These are phyloP conservation scores for Siniperca chuatsi DNA, from an alignment of 2,113 vertebrate species.

Conservation along the genomic window DNA sequence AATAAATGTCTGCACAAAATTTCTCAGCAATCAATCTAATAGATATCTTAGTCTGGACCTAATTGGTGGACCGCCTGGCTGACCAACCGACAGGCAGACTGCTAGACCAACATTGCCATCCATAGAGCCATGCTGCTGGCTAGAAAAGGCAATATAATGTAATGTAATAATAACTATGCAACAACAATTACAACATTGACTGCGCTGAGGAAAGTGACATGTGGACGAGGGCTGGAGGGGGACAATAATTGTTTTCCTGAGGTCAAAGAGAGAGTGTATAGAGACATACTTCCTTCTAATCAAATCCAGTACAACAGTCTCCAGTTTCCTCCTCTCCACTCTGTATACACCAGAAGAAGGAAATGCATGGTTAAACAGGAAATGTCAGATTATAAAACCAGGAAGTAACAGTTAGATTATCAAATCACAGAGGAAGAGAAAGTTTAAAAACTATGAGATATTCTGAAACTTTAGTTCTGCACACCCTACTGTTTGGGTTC, in stretches of 20 bases:
- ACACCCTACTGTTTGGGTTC: background rate
- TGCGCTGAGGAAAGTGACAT: conserved; percentile 28
- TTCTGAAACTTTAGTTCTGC: conserved; percentile 42
- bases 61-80: no score
- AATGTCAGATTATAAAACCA: conserved; percentile 73
- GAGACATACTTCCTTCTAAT: conserved; percentile 76
- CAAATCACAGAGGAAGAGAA: conserved; percentile 71
- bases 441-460: conserved; percentile 61
- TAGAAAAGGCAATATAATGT: background rate
- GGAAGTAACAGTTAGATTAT: conserved; percentile 73
- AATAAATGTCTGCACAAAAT: background rate
- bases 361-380: conserved; percentile 74
- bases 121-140: background rate
- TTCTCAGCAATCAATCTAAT: background rate
- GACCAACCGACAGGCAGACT: background rate
- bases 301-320: conserved; percentile 66
- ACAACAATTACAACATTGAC: conserved; percentile 25
- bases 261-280: conserved; percentile 74
- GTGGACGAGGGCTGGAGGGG: conserved; percentile 2
- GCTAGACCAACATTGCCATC: background rate
- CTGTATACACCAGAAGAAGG: conserved; percentile 45
- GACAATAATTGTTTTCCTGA: conserved; percentile 74
- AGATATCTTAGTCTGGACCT: background rate
- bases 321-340: conserved; percentile 64
- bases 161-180: conserved; percentile 19